These are phyloP conservation scores for Calameuta idolon DNA, from an alignment of 2,888 invertebrate species.

Conservation along the genomic window DNA sequence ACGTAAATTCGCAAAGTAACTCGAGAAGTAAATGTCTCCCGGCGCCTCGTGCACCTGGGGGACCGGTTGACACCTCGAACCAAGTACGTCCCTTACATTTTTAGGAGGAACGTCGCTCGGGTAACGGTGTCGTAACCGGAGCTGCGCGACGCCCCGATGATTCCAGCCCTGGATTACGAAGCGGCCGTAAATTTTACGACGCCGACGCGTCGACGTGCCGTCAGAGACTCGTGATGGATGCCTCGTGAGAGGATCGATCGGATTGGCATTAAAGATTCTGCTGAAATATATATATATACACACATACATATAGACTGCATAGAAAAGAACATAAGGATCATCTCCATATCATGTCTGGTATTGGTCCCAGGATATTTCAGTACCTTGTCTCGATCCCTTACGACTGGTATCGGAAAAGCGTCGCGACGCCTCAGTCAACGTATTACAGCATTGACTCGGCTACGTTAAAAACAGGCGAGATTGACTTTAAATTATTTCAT, in stretches of 20 bases:
- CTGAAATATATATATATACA: not conserved
- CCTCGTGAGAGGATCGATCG: not conserved
- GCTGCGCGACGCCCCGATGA: not conserved
- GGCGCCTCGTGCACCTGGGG: conserved; percentile 7
- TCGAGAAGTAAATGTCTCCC: not conserved
- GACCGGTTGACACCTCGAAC: conserved; percentile 7
- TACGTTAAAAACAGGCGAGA: too few relatives aligned
- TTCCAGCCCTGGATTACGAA: conserved; percentile 1
- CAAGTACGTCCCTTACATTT: conserved; percentile 10
- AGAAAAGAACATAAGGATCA: not conserved
- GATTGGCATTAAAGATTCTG: not conserved
- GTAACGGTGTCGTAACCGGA: not conserved
- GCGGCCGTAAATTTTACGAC: conserved; percentile 2
- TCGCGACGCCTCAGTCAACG: not conserved
- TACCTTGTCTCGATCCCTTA: not conserved
- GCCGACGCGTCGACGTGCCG: not conserved
- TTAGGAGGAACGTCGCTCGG: not conserved
- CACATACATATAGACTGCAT: not conserved
- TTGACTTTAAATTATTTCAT: too few relatives aligned
- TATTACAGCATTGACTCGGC: not conserved
- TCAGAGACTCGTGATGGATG: not conserved
- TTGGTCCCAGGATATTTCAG: not conserved
- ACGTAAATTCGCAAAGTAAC: conserved; percentile 5
- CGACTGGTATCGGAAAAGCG: not conserved
- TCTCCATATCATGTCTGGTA: not conserved